These are phyloP conservation scores for Eumaeus atala DNA, from an alignment of 1,140 invertebrate genomes.

Conservation along the genomic window DNA sequence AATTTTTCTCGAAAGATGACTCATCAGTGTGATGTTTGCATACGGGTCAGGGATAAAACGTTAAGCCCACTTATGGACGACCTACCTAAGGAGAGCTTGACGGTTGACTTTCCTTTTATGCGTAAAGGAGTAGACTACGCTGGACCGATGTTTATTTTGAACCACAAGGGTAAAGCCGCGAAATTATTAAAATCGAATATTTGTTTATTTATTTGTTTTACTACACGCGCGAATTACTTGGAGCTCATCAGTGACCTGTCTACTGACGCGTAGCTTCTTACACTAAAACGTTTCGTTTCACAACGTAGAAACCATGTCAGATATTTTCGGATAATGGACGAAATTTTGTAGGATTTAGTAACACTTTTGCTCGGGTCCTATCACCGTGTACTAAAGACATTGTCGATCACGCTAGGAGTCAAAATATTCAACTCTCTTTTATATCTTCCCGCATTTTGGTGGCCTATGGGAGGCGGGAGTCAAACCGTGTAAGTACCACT, in stretches of 20 bases:
- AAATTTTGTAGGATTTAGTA: constrained; percentile 15
- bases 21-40: constrained; percentile 17
- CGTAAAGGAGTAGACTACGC: constrained; percentile 12
- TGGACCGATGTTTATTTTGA: constrained; percentile 10
- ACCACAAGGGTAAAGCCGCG: background rate
- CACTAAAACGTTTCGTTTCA: constrained; percentile 16
- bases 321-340: constrained; percentile 15
- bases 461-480: constrained; percentile 8
- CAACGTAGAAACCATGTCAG: constrained; percentile 13
- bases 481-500: constrained; percentile 8
- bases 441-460: too few species aligned
- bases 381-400: constrained; percentile 1
- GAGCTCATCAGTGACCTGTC: constrained; percentile 12
- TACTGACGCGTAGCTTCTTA: constrained; percentile 10
- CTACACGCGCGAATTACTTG: constrained; percentile 7
- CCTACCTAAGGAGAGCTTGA: constrained; percentile 16
- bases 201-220: constrained; percentile 16
- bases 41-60: constrained; percentile 16
- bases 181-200: constrained; percentile 11
- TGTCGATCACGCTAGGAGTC: constrained; percentile 4
- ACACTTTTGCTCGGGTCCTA: constrained; percentile 2
- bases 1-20: constrained; percentile 15
- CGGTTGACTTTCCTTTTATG: constrained; percentile 7
- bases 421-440: constrained; percentile 11
- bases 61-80: constrained; percentile 22